phyloP scores from a whole-genome alignment of 2,797 vertebrate genomes.

The Acestrorhynchus altus region DNA sequence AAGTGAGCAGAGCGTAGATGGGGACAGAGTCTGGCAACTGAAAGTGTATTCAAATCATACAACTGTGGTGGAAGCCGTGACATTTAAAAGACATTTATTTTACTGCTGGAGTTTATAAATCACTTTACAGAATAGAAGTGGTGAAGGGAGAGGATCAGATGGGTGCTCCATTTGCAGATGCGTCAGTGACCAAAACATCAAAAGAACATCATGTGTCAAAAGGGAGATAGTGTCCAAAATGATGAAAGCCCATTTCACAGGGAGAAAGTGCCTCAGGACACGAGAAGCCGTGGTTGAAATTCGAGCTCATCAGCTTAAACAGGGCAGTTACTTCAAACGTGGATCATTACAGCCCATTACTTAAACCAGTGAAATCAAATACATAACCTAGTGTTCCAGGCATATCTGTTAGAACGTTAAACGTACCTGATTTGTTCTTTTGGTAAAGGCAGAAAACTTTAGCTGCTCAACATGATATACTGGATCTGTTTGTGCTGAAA shows the following conservation, averaged over 20 bases:
- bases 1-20: neutral
- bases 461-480: slow-evolving; percentile 18
- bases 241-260: neutral
- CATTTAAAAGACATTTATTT: neutral
- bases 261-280: neutral
- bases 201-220: neutral
- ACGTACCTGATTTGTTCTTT: neutral
- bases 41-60: neutral
- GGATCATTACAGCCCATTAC: neutral
- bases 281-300: slow-evolving; percentile 57
- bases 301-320: neutral
- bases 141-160: neutral
- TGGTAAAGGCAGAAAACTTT: neutral
- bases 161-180: slow-evolving; percentile 1
- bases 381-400: neutral
- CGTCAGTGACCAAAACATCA: neutral
- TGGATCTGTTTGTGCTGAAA: slow-evolving; percentile 20
- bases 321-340: slow-evolving; percentile 11
- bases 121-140: neutral
- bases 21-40: neutral
- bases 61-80: neutral
- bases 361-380: neutral
- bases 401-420: neutral
- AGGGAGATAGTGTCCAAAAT: slow-evolving; percentile 12
- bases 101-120: neutral